Conservation (phyloP, 1,140 invertebrate species). For the Idris sp. region DNA sequence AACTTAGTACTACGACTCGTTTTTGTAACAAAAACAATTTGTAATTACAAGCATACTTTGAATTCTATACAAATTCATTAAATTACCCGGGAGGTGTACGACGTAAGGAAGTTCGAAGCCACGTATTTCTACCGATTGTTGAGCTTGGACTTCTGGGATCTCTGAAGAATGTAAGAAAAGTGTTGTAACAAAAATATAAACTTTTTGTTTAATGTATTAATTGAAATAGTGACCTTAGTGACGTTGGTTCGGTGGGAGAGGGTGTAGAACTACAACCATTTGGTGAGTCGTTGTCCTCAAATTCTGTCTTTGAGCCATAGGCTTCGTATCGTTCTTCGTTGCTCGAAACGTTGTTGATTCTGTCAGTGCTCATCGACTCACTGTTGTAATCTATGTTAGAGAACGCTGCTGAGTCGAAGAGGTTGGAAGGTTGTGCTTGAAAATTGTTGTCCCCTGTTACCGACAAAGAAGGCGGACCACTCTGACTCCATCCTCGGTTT, state of each 20-base stretch:
- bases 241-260: conserved; percentile 70
- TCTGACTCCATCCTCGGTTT: conserved; percentile 64
- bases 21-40: no score
- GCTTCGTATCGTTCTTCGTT: conserved; percentile 75
- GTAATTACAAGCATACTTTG: no score
- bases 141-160: conserved; percentile 73
- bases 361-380: not conserved
- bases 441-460: conserved; percentile 64
- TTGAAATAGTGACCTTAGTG: conserved; percentile 61
- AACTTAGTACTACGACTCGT: no score
- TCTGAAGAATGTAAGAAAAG: conserved; percentile 59
- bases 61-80: no score
- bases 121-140: conserved; percentile 84
- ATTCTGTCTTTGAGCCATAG: conserved; percentile 72
- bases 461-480: conserved; percentile 67
- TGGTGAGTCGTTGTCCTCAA: conserved; percentile 67
- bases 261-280: conserved; percentile 72
- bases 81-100: conserved; percentile 85
- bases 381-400: conserved; percentile 25
- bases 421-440: no score
- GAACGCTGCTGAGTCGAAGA: conserved; percentile 58
- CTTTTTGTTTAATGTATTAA: no score
- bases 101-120: conserved; percentile 86
- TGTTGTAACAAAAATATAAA: no score
- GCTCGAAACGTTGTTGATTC: conserved; percentile 39